Conservation (phyloP, 2,797 vertebrate genomes). For the Artibeus jamaicensis region DNA sequence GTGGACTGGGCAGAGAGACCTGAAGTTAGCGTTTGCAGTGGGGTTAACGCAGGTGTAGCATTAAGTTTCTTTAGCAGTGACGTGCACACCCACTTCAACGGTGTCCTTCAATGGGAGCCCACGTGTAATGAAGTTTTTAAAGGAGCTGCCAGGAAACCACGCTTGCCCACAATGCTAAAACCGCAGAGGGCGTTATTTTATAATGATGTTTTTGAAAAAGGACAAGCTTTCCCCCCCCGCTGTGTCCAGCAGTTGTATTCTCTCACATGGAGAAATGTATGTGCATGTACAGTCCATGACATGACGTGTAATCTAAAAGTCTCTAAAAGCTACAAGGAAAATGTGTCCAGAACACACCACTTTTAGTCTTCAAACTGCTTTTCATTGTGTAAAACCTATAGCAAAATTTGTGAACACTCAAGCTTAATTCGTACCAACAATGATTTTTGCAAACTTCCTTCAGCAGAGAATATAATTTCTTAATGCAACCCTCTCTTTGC, state of each 20-base stretch:
- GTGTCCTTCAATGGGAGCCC: not conserved
- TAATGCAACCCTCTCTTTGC: not conserved
- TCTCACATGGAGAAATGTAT: not conserved
- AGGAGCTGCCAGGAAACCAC: not conserved
- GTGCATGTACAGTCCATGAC: not conserved
- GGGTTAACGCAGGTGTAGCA: not conserved
- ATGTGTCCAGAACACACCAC: not conserved
- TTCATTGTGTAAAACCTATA: not conserved
- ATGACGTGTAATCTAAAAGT: not conserved
- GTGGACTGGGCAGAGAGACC: not conserved
- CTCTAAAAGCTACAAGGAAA: not conserved
- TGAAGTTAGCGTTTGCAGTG: not conserved
- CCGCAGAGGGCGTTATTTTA: not conserved
- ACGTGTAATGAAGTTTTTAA: not conserved
- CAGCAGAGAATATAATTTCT: not conserved
- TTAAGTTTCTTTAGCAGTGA: not conserved
- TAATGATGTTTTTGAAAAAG: not conserved
- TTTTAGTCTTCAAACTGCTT: not conserved
- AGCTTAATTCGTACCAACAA: not conserved
- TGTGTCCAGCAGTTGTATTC: not conserved
- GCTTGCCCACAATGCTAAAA: not conserved
- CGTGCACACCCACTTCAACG: too few species aligned
- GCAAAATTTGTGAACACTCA: not conserved
- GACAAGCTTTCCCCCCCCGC: not conserved
- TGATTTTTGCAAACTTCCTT: not conserved